Evolutionary conservation across 2,888 invertebrate species (phyloP), one percentile per base, ranked within the genome.

Genomic region (Schizaphis graminum): DNA sequence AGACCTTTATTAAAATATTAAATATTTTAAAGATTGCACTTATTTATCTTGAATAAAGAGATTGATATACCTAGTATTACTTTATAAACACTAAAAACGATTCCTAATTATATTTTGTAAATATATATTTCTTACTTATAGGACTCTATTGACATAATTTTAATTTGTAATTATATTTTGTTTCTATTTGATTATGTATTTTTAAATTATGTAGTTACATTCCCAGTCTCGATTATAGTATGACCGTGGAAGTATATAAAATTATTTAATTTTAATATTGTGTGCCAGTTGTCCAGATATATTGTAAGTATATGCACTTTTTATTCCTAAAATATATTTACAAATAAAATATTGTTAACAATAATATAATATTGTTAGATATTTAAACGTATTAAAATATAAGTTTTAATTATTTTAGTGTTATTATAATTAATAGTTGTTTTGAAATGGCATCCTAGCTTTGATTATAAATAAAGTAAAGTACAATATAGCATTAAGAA

Each of bases 21-120:
- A 85, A 84, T 89, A 47, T 56, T 93, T 93, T 93, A 93, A 93
- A 94, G 94, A 94, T 91, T 94, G 94, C 91, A 94, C 94, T 49
- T 61, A 61, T 85, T 77, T 90, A 91, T 41, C 44, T 91, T 86
- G 44, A 67, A 94, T 86, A 90, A 93, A 93, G 88, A 53, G 77
- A 53, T 92, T 77, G n/a, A 77, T 61, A 47, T 86, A 44, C 41
- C 41, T 44, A 57, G 16, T 57, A 47, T 92, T 77, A 92, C 67
- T 41, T 57, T 88, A 53, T 67, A 89, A 56, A 92, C 44, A 53
- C n/a, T 77, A 77, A 77, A 92, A 77, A 92, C 3, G n/a, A 77
- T 92, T 92, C 88, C 67, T 77, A 77, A 92, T 89, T 88, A 35
- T 88, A 86, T 47, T 53, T 89, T 92, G 92, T 92, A 92, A 88